phyloP scores from a whole-genome alignment of 1,140 invertebrate species.

The Scaptomyza montana region DNA sequence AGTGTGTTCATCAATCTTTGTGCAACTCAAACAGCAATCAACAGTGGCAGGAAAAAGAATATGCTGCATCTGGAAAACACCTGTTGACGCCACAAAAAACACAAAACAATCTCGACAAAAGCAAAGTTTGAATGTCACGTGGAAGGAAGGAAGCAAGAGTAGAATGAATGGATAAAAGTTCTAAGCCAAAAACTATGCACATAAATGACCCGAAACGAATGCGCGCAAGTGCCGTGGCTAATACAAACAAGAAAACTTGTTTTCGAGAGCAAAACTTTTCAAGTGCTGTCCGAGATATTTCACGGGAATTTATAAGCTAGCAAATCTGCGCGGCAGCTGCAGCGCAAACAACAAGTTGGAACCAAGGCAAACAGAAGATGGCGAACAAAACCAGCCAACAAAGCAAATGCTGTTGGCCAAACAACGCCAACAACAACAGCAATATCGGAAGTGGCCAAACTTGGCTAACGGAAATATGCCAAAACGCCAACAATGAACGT shows the following conservation, averaged over 20 bases:
- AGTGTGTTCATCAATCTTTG: conserved; percentile 68
- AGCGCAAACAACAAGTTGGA: conserved; percentile 51
- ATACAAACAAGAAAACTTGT: conserved; percentile 57
- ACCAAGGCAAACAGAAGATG: conserved; percentile 35
- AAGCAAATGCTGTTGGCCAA: conserved; percentile 36
- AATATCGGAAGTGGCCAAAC: conserved; percentile 54
- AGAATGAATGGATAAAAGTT: conserved; percentile 46
- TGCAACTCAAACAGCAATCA: conserved; percentile 52
- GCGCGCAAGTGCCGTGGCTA: conserved; percentile 64
- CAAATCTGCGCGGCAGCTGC: conserved; percentile 52
- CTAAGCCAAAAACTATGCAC: conserved; percentile 71
- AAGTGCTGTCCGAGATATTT: conserved; percentile 78
- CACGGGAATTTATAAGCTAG: conserved; percentile 77
- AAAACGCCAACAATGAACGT: conserved; percentile 48
- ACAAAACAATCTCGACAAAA: conserved; percentile 23
- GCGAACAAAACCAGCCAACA: conserved; percentile 30
- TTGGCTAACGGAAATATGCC: conserved; percentile 70
- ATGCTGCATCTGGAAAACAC: conserved; percentile 48
- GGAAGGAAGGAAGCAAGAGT: neutral
- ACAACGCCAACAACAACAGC: conserved; percentile 7
- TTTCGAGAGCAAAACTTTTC: conserved; percentile 59
- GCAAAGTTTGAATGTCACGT: conserved; percentile 17
- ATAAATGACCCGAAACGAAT: conserved; percentile 71
- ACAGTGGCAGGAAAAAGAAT: conserved; percentile 11
- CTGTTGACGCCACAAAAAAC: conserved; percentile 64